These are phyloP conservation scores for Xanthorhoe spadicearia DNA, from an alignment of 2,888 invertebrate genomes.

Conservation along the genomic window DNA sequence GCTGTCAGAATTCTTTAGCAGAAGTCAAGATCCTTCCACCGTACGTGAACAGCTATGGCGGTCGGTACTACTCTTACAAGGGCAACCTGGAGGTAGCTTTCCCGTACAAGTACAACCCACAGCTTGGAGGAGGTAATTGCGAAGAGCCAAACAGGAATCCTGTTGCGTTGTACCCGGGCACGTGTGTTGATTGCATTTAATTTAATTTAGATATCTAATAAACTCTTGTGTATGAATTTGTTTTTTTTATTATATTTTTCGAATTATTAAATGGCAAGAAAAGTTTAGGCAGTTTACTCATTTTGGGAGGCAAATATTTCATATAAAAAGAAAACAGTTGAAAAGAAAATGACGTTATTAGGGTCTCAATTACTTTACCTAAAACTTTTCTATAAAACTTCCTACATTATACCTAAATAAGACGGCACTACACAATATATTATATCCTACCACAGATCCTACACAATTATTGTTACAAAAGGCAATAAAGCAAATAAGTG, in stretches of 20 bases:
- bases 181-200: background rate
- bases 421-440: background rate
- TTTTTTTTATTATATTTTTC: background rate
- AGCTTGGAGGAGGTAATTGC: constrained; percentile 26
- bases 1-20: constrained; percentile 23
- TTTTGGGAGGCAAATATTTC: too few species aligned
- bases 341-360: too few species aligned
- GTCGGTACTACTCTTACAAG: constrained; percentile 9
- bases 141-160: constrained; percentile 7
- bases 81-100: constrained; percentile 28
- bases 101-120: constrained; percentile 29
- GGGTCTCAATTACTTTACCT: too few species aligned
- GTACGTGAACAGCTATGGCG: constrained; percentile 30
- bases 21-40: constrained; percentile 33
- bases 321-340: too few species aligned
- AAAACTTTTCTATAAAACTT: too few species aligned
- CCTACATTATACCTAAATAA: too few species aligned
- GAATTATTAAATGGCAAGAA: too few species aligned
- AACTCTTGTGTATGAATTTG: background rate
- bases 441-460: too few species aligned
- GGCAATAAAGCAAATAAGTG: background rate
- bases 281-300: too few species aligned
- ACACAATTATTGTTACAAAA: background rate
- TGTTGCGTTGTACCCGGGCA: constrained; percentile 1
- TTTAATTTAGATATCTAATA: background rate